phyloP scores from a whole-genome alignment of 1,140 invertebrate species.

The Platorchestia sp. region DNA sequence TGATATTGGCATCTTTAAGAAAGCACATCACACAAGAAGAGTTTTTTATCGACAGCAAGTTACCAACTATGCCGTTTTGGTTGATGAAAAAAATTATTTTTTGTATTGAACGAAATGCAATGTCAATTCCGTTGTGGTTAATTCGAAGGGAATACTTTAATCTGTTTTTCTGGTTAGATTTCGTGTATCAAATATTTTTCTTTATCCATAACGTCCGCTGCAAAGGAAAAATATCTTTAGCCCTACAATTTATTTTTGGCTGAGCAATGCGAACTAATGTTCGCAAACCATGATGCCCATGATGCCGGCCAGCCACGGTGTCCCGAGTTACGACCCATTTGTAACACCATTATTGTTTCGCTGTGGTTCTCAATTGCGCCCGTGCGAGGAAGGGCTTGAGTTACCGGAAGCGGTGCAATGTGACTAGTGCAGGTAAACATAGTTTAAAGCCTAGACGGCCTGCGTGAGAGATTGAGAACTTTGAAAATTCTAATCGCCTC shows the following conservation, averaged over 20 bases:
- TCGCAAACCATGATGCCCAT: background rate
- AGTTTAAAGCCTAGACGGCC: background rate
- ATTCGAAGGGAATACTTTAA: too few relatives aligned
- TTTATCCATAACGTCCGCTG: background rate
- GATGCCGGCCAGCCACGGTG: background rate
- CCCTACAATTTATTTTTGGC: background rate
- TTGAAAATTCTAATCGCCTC: too few relatives aligned
- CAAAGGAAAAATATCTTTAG: background rate
- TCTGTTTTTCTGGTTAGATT: background rate
- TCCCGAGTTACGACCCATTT: background rate
- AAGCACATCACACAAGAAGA: too few relatives aligned
- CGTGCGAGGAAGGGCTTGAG: background rate
- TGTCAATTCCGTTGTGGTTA: background rate
- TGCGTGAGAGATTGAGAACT: background rate
- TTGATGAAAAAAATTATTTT: background rate
- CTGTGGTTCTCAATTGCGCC: background rate
- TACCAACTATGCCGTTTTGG: background rate
- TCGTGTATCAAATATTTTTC: background rate
- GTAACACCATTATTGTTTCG: background rate
- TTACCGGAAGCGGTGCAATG: background rate
- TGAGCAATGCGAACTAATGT: background rate
- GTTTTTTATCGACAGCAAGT: too few relatives aligned
- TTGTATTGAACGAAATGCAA: background rate
- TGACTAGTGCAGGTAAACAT: background rate
- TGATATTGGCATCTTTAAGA: too few relatives aligned